These are phyloP conservation scores for Axea sp. DNA, from an alignment of 2,888 invertebrate genomes.

Conservation along the genomic window DNA sequence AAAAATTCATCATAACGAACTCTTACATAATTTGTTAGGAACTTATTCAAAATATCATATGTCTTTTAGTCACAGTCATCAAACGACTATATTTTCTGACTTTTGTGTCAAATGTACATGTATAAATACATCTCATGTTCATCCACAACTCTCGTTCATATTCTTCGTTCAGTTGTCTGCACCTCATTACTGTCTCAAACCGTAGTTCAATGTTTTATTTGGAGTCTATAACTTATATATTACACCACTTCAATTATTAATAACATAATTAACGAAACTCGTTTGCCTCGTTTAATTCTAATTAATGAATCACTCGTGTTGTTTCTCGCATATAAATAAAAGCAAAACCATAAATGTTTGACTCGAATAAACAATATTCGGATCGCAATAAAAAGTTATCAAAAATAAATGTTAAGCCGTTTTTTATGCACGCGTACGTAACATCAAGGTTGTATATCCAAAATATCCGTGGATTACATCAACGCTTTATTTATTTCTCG, in stretches of 20 bases:
- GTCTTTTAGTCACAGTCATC: conserved; percentile 26
- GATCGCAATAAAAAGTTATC: conserved; percentile 14
- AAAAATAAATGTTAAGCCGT: conserved; percentile 37
- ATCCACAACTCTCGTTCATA: conserved; percentile 18
- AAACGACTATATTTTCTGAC: conserved; percentile 25
- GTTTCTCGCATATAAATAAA: too few relatives aligned
- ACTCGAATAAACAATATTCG: conserved; percentile 3
- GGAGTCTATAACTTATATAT: conserved; percentile 10
- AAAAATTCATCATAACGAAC: too few relatives aligned
- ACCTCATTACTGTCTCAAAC: conserved; percentile 27
- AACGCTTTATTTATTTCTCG: conserved; percentile 56
- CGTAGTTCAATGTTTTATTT: conserved; percentile 18
- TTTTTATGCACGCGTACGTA: conserved; percentile 33
- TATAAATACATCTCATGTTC: conserved; percentile 37
- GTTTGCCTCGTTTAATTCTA: too few relatives aligned
- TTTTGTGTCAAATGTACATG: conserved; percentile 14
- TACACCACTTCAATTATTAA: conserved; percentile 7
- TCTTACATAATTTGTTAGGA: too few relatives aligned
- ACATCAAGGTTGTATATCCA: conserved; percentile 49
- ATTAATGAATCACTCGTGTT: too few relatives aligned
- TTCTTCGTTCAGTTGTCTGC: conserved; percentile 22
- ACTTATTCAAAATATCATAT: too few relatives aligned
- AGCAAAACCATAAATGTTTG: conserved; percentile 4
- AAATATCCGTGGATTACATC: conserved; percentile 56
- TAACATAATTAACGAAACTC: too few relatives aligned